A percentile compares a stretch with the other conserved stretches of the same genome.
phyloP scores from a whole-genome alignment of 2,888 invertebrate genomes.

The Scaptomyza parva region DNA sequence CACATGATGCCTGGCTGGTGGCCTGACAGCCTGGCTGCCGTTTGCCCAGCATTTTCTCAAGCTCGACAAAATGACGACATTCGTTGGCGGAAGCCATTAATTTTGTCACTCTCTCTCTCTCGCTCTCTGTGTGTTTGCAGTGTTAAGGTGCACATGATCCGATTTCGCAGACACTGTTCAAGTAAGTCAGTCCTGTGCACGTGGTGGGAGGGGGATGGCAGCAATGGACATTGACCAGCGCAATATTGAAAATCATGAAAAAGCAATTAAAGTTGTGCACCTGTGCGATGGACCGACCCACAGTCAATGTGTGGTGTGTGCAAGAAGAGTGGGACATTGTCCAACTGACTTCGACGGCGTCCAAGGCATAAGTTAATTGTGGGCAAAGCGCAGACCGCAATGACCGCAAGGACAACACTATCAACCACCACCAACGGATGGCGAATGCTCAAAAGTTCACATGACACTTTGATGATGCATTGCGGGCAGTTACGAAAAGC shows the following conservation, averaged over 20 bases:
- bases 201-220: no score
- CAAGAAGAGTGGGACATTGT: conserved; percentile 15
- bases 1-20: conserved; percentile 51
- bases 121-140: no score
- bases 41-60: conserved; percentile 50
- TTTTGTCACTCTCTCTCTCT: conserved; percentile 76
- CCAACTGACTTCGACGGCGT: conserved; percentile 43
- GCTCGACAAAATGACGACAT: conserved; percentile 68
- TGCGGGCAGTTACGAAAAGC: conserved; percentile 26
- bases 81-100: conserved; percentile 77
- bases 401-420: conserved; percentile 56
- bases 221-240: conserved; percentile 49
- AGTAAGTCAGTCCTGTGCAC: conserved; percentile 5
- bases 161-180: conserved; percentile 15
- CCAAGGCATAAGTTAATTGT: conserved; percentile 70
- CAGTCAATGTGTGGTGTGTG: background rate
- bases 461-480: conserved; percentile 59
- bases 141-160: conserved; percentile 57
- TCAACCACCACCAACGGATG: conserved; percentile 28
- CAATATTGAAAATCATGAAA: conserved; percentile 72
- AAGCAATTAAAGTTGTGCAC: conserved; percentile 72
- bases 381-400: conserved; percentile 65
- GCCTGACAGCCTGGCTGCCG: conserved; percentile 23
- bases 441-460: conserved; percentile 47
- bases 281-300: conserved; percentile 40